These are phyloP conservation scores for Volucella inflata DNA, from an alignment of 2,888 invertebrate genomes.

Conservation along the genomic window DNA sequence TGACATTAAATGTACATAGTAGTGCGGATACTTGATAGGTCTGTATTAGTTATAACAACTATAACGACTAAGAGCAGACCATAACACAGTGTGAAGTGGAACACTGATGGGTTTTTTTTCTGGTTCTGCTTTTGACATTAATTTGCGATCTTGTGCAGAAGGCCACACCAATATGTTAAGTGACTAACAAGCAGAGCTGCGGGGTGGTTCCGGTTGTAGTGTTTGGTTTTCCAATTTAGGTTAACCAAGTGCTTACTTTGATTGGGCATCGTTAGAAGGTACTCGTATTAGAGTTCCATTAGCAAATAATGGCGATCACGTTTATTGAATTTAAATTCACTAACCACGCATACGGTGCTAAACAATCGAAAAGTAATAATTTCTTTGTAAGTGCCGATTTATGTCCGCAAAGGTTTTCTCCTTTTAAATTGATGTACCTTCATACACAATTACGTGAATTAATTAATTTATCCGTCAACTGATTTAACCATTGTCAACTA, in stretches of 20 bases:
- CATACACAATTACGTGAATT: too few species aligned
- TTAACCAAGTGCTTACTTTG: background rate
- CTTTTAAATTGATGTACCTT: too few species aligned
- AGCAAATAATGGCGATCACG: background rate
- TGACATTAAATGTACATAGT: constrained; percentile 59
- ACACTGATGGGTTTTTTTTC: constrained; percentile 25
- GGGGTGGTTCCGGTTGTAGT: constrained; percentile 13
- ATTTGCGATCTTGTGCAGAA: constrained; percentile 37
- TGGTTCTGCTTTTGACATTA: constrained; percentile 53
- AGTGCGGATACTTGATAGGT: constrained; percentile 29
- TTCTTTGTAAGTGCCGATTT: too few species aligned
- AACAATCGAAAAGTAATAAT: constrained; percentile 1
- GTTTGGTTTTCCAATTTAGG: constrained; percentile 35
- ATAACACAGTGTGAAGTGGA: constrained; percentile 37
- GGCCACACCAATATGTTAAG: constrained; percentile 3
- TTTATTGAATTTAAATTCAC: background rate
- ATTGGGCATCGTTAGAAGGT: too few species aligned
- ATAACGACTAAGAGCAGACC: constrained; percentile 26
- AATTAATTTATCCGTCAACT: too few species aligned
- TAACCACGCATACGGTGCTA: background rate
- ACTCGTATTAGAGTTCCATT: background rate
- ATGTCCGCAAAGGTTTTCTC: too few species aligned
- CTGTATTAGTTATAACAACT: constrained; percentile 27
- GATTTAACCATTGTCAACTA: too few species aligned
- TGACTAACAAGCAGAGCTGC: constrained; percentile 12